A percentile compares a stretch with the other conserved stretches of the same genome.
phyloP scores from a whole-genome alignment of 2,888 invertebrate genomes.

The Stramonita haemastoma region DNA sequence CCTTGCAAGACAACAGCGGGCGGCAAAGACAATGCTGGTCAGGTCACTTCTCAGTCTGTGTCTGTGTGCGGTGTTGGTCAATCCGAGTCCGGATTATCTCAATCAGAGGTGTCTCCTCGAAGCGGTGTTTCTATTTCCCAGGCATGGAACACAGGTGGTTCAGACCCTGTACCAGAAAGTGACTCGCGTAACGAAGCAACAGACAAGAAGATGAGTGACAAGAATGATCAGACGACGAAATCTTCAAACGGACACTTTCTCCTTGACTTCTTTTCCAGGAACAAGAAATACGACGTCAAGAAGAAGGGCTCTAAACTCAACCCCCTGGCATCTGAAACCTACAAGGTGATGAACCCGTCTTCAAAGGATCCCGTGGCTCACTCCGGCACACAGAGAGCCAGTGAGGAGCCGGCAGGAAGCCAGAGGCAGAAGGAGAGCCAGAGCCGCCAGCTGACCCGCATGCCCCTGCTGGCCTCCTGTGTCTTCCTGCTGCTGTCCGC shows the following conservation, averaged over 20 bases:
- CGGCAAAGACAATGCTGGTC: not conserved
- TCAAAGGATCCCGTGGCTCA: no score
- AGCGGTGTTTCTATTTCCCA: not conserved
- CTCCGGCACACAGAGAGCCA: no score
- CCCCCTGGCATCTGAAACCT: not conserved
- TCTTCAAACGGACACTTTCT: not conserved
- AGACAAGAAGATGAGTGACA: not conserved
- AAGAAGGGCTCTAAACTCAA: not conserved
- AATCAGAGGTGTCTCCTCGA: not conserved
- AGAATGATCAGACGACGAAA: not conserved
- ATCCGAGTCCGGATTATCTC: not conserved
- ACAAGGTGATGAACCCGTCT: no score
- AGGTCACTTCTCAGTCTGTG: not conserved
- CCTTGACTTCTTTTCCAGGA: not conserved
- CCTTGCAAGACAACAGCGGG: no score
- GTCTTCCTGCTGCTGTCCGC: constrained; percentile 33
- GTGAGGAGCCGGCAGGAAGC: not conserved
- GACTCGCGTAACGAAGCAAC: not conserved
- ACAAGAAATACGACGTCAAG: not conserved
- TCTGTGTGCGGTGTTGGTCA: not conserved
- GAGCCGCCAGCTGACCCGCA: constrained; percentile 31
- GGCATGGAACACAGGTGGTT: not conserved
- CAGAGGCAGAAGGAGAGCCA: not conserved
- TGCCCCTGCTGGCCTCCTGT: constrained; percentile 38
- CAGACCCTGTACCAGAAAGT: no score